Base-by-base conservation (phyloP, 92 coral and sea anemone species). In the Epizoanthus scotinus region DNA sequence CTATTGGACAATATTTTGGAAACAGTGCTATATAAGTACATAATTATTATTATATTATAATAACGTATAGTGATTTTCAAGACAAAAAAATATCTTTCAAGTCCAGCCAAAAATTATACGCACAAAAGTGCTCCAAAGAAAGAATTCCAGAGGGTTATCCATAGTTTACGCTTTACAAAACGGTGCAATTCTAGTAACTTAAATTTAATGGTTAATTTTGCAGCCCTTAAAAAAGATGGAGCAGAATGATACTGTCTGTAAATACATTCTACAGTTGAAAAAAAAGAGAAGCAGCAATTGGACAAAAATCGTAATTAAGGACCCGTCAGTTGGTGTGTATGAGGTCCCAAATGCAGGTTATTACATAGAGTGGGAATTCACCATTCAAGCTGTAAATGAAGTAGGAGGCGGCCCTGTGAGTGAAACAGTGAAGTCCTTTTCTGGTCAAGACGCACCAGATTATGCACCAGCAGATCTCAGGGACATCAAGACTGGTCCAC, bases 381-480 rank as follows among this genome's bases (percentile, higher is more conserved):
- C 54, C 54, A 94, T 94, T 62, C 84, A 38, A 3, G 97, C 91
- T 2, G 77, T 24, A 20, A 94, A 94, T 63, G 15, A 64, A 0
- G 60, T 34, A 44, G 93, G 85, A 0, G 27, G 5, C 19, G 98
- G 98, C 0, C 90, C 90, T 8, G 8, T 0, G 12, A 88, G 98
- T 72, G 83, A 84, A 2, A 21, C 36, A 21, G 77, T 31, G 19
- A 7, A 18, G 22, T 83, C 98, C 19, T 82, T 21, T 70, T 94
- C 98, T 34, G 98, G 98, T 7, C 98, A 94, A 78, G 75, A 92
- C 60, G 86, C 93, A n/a, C 95, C 98, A 12, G 47, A 5, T 9
- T 79, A 65, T 1, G 78, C 58, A 15, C 91, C 95, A 6, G 63
- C 57, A 20, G 59, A 86, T n/a, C 87, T 91, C 8, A 25, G 24